These are phyloP conservation scores for Psittacula echo DNA, from an alignment of 2,797 vertebrate species.

Conservation along the genomic window DNA sequence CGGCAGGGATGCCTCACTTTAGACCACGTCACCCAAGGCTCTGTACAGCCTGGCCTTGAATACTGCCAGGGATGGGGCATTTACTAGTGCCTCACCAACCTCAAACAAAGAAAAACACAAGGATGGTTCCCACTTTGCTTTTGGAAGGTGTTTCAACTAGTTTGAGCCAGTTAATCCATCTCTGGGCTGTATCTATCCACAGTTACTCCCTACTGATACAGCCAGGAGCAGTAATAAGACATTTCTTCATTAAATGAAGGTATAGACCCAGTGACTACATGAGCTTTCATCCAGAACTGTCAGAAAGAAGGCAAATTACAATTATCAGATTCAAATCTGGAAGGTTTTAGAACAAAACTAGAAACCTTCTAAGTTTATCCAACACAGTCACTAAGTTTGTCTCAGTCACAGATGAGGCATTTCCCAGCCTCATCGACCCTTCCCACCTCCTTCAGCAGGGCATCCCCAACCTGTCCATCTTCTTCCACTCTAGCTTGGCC, in stretches of 20 bases:
- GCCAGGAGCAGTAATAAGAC: background rate
- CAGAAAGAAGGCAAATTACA: background rate
- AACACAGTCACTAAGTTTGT: background rate
- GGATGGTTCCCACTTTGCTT: background rate
- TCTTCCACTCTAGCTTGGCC: background rate
- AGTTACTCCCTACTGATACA: background rate
- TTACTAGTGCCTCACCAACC: background rate
- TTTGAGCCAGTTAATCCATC: background rate
- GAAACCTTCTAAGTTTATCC: background rate
- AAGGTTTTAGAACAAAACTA: background rate
- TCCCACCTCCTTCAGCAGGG: background rate
- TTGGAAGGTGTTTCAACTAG: background rate
- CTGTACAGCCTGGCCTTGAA: background rate
- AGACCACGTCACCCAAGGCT: background rate
- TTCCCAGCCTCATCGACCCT: background rate
- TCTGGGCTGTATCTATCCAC: accelerated
- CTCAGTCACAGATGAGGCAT: background rate
- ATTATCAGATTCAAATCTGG: background rate
- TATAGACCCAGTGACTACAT: background rate
- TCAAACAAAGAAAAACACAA: background rate
- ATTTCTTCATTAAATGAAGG: background rate
- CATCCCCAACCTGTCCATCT: background rate
- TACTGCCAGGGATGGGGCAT: background rate
- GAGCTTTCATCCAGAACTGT: background rate
- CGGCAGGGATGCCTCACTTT: background rate